Conservation (phyloP, 1,140 invertebrate genomes). For the Venustaconcha ellipsiformis region DNA sequence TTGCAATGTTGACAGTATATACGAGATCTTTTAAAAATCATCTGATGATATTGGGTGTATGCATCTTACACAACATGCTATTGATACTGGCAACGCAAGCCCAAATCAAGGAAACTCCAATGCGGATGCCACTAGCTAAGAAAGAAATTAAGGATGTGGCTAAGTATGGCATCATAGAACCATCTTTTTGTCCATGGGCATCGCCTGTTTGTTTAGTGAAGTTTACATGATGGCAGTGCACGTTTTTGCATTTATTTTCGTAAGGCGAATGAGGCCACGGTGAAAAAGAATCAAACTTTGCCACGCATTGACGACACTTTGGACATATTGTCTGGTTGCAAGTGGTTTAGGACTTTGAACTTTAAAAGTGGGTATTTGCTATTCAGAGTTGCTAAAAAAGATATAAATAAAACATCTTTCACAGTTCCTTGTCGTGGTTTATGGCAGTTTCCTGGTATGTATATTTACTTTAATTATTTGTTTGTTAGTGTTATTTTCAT, state of each 20-base stretch:
- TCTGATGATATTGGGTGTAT: constrained; percentile 17
- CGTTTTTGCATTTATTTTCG: constrained; percentile 72
- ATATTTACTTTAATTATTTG: too few relatives aligned
- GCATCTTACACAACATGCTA: constrained; percentile 9
- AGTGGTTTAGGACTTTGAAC: constrained; percentile 16
- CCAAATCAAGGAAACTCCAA: constrained; percentile 13
- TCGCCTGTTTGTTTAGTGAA: constrained; percentile 70
- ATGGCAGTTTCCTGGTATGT: constrained; percentile 12
- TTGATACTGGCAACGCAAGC: constrained; percentile 7
- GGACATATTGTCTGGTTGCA: constrained; percentile 8
- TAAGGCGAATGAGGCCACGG: constrained; percentile 32
- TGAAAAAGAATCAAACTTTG: constrained; percentile 24
- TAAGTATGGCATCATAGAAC: constrained; percentile 49
- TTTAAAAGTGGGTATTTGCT: constrained; percentile 19
- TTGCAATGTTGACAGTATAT: constrained; percentile 8
- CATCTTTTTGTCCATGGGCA: constrained; percentile 68
- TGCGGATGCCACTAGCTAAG: constrained; percentile 11
- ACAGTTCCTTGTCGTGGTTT: constrained; percentile 12
- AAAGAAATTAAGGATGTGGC: constrained; percentile 18
- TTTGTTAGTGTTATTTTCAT: too few relatives aligned
- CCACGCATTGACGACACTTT: constrained; percentile 16
- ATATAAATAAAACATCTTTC: constrained; percentile 10
- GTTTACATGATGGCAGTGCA: constrained; percentile 68
- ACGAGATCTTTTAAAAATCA: constrained; percentile 1
- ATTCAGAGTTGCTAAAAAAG: background rate